Evolutionary conservation across 1,140 invertebrate species (phyloP), one percentile per base, ranked within the genome.

Genomic region (Aleiodes sp.): DNA sequence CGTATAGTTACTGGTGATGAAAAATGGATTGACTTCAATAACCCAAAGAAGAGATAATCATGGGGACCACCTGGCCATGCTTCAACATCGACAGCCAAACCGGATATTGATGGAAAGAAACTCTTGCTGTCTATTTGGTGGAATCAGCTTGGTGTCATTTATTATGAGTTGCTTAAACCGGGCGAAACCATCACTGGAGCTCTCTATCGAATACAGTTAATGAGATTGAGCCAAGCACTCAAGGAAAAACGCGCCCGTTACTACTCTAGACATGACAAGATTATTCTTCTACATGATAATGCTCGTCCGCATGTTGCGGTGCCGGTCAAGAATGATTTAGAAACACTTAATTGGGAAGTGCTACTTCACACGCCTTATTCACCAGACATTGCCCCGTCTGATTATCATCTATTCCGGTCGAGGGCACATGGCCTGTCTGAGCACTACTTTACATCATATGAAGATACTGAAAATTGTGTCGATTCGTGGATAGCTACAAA

Each of bases 21-120:
- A 71, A 78, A 78, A 65, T 75, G 70, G 57, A 75, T 75, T 56
- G 61, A 75, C 72, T 74, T 39, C 61, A 35, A 72, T 0, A 75
- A 75, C 56, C 70, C 68, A n/a, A 75, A 75, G 37, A 68, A 68
- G 6, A 73, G 39, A 70, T 71, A 64, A 64, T 70, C 73, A 24
- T 73, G 52, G 62, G 56, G 68, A 9, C 12, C 39, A 12, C 59
- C 33, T 0, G 72, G 62, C 2, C 35, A 65, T 33, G 2, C 64
- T 12, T 16, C 41, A 9, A 3, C 21, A 52, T 65, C 19, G 4
- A 35, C 31, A 0, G 21, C 46, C 29, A 65, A 35, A 52, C 64
- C 41, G 14, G 39, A 65, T 52, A 4, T 10, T 19, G 10, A 16
- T n/a, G 41, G 28, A n/a, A 31, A 33, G 12, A 76, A 75, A 63